Conservation (phyloP, 2,888 invertebrate species). For the Notocelia uddmanniana region DNA sequence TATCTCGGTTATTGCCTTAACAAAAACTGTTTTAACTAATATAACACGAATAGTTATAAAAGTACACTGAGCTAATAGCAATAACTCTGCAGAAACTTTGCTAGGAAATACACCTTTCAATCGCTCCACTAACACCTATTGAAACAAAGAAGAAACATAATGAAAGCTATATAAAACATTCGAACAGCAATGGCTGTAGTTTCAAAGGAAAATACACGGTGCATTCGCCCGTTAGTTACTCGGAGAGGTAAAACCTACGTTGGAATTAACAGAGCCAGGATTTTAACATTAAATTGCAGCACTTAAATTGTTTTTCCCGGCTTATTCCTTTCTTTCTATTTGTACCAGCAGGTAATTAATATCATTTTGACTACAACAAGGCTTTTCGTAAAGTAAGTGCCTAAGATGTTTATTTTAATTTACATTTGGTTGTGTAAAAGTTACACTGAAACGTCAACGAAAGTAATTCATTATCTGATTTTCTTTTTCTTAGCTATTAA, state of each 20-base stretch:
- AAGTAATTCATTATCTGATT: neutral
- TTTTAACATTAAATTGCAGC: conserved; percentile 38
- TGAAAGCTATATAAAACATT: conserved; percentile 59
- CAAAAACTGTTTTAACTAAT: too few species aligned
- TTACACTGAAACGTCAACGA: neutral
- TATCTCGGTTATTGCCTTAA: too few species aligned
- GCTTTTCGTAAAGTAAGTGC: conserved; percentile 1
- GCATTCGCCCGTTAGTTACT: conserved; percentile 38
- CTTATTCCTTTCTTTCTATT: conserved; percentile 25
- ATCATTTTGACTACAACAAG: conserved; percentile 13
- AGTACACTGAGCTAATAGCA: conserved; percentile 3
- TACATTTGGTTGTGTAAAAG: too few species aligned
- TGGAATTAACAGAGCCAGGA: conserved; percentile 37
- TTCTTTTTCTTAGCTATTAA: too few species aligned
- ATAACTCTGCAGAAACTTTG: conserved; percentile 7
- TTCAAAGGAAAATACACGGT: conserved; percentile 37
- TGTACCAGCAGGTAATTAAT: conserved; percentile 34
- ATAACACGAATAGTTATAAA: neutral
- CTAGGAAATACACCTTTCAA: conserved; percentile 27
- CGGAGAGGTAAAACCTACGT: conserved; percentile 29
- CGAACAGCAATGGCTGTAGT: conserved; percentile 48
- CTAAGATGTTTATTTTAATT: neutral
- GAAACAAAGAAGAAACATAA: conserved; percentile 61
- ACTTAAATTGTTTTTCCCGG: conserved; percentile 37
- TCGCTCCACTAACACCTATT: conserved; percentile 20